Conservation (phyloP, 2,888 invertebrate genomes). For the Bellardia bayeri region DNA sequence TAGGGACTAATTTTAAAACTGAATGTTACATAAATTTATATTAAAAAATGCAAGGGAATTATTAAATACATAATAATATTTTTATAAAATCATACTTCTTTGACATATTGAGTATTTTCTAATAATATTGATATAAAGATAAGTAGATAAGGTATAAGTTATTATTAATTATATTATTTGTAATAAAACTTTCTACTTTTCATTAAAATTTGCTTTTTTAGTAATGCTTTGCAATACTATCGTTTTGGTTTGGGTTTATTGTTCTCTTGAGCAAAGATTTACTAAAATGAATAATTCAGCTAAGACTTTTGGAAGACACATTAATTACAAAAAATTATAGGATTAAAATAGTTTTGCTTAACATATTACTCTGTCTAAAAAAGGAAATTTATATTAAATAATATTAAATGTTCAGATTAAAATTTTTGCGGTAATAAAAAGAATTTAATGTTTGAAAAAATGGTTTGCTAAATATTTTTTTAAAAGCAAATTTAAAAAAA, state of each 20-base stretch:
- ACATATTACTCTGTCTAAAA: no score
- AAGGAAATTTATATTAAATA: no score
- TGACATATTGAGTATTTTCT: neutral
- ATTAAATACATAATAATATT: neutral
- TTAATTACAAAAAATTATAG: conserved; percentile 8
- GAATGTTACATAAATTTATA: neutral
- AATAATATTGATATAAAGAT: conserved; percentile 6
- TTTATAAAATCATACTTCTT: conserved; percentile 1
- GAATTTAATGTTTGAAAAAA: no score
- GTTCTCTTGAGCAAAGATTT: conserved; percentile 38
- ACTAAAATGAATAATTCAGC: conserved; percentile 35
- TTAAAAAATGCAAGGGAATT: conserved; percentile 1
- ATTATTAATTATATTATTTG: neutral
- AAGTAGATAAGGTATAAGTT: neutral
- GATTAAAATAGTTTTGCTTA: neutral
- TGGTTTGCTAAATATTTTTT: no score
- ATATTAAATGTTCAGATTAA: neutral
- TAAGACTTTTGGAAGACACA: conserved; percentile 45
- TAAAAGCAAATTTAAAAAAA: neutral
- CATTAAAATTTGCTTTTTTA: neutral
- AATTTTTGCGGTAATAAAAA: no score
- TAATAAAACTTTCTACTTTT: neutral
- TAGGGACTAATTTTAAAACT: neutral
- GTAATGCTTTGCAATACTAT: conserved; percentile 56
- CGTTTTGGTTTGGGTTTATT: conserved; percentile 41